phyloP scores from a whole-genome alignment of 2,113 vertebrate species.

The Bungarus multicinctus region DNA sequence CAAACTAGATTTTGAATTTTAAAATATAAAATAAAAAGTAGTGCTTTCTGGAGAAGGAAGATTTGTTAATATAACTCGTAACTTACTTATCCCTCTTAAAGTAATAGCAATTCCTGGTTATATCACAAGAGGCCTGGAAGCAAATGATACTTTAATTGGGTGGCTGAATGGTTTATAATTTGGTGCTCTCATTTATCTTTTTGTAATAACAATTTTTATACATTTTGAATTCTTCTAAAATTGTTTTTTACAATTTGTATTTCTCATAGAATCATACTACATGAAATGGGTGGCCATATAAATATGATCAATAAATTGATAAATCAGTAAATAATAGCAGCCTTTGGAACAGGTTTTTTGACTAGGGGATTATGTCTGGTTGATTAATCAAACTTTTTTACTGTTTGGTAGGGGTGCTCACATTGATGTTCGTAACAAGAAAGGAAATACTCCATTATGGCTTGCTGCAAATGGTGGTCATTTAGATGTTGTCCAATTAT shows the following conservation, averaged over 20 bases:
- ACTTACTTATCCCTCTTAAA: neutral
- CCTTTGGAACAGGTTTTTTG: neutral
- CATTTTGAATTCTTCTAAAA: neutral
- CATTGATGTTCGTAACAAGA: conserved; percentile 98
- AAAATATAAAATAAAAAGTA: neutral
- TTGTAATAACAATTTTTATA: neutral
- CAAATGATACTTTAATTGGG: neutral
- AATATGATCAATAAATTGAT: neutral
- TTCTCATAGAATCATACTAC: neutral
- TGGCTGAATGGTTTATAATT: neutral
- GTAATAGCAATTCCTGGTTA: neutral
- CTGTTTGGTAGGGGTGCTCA: conserved; percentile 85
- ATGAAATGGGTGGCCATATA: neutral
- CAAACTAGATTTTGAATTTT: neutral
- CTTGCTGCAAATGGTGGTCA: conserved; percentile 96
- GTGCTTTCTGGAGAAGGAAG: neutral
- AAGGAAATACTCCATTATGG: conserved; percentile 98
- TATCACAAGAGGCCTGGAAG: neutral
- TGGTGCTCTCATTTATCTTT: neutral
- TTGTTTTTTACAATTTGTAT: neutral
- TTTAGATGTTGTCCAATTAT: conserved; percentile 94
- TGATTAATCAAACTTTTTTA: neutral
- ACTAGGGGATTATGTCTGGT: neutral
- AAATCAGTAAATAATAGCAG: neutral
- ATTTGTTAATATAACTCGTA: neutral